phyloP scores from a whole-genome alignment of 1,140 invertebrate species.

The Mamestra configurata region DNA sequence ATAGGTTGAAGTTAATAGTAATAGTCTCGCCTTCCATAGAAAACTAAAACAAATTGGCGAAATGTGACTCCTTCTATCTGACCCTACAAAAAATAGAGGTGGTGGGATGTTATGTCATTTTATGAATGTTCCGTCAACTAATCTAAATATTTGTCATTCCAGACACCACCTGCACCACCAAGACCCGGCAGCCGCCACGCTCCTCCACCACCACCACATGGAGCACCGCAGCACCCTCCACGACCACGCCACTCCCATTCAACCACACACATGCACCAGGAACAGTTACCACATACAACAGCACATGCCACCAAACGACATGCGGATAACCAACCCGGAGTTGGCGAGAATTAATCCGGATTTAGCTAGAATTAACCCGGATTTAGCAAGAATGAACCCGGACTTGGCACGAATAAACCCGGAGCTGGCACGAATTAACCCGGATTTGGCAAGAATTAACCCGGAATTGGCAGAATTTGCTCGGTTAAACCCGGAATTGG shows the following conservation, averaged over 20 bases:
- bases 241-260: conserved; percentile 65
- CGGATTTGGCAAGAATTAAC: conserved; percentile 66
- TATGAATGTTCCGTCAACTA: too few species aligned
- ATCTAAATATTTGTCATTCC: conserved; percentile 48
- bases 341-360: conserved; percentile 67
- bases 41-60: too few species aligned
- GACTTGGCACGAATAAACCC: conserved; percentile 66
- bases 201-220: conserved; percentile 83
- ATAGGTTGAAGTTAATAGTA: too few species aligned
- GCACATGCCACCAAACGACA: conserved; percentile 61
- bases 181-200: conserved; percentile 79
- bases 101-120: too few species aligned
- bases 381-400: conserved; percentile 61
- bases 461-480: conserved; percentile 64
- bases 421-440: conserved; percentile 65
- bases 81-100: too few species aligned
- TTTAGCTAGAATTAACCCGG: conserved; percentile 62
- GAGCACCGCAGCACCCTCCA: conserved; percentile 74
- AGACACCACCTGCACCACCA: conserved; percentile 82
- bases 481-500: conserved; percentile 72
- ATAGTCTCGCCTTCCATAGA: too few species aligned
- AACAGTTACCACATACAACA: conserved; percentile 74
- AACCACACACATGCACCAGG: conserved; percentile 72
- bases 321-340: conserved; percentile 71
- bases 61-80: too few species aligned